Evolutionary conservation across 2,888 invertebrate genomes (phyloP).

Genomic region (Abrostola tripartita): DNA sequence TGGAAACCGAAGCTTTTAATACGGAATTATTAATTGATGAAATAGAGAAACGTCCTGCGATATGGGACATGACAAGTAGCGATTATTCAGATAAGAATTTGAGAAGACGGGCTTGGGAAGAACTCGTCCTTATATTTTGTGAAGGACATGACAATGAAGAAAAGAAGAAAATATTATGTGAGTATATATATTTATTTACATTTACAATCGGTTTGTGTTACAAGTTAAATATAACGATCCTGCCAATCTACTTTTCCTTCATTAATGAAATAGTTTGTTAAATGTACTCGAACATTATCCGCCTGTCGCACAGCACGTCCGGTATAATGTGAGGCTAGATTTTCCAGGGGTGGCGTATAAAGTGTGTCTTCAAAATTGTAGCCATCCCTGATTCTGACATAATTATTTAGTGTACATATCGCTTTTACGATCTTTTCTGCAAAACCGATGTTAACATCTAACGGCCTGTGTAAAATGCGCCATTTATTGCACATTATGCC

Average conservation of each 20-base stretch:
- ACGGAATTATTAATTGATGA: slow-evolving; percentile 42
- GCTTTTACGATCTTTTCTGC: slow-evolving; percentile 49
- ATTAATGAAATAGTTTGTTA: slow-evolving; percentile 45
- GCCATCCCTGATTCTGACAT: slow-evolving; percentile 51
- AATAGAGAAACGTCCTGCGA: slow-evolving; percentile 39
- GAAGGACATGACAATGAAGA: slow-evolving; percentile 48
- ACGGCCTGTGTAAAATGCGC: slow-evolving; percentile 48
- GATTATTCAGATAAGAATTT: slow-evolving; percentile 41
- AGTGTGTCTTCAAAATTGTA: slow-evolving; percentile 45
- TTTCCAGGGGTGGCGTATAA: slow-evolving; percentile 34
- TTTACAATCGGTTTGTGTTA: slow-evolving; percentile 36
- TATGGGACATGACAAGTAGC: slow-evolving; percentile 48
- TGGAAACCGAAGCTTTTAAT: slow-evolving; percentile 15
- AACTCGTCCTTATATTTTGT: slow-evolving; percentile 45
- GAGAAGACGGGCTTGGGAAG: slow-evolving; percentile 44
- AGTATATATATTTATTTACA: slow-evolving; percentile 23
- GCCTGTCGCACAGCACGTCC: slow-evolving; percentile 42
- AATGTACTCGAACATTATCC: slow-evolving; percentile 44
- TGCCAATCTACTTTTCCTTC: slow-evolving; percentile 40
- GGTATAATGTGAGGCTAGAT: slow-evolving; percentile 48
- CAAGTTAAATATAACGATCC: slow-evolving; percentile 40
- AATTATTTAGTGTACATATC: slow-evolving; percentile 45
- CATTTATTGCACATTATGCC: slow-evolving; percentile 43
- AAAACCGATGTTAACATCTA: slow-evolving; percentile 38
- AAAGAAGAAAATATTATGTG: slow-evolving; percentile 36